Conservation (phyloP, 2,797 vertebrate species). For the Xerus rutilus region DNA sequence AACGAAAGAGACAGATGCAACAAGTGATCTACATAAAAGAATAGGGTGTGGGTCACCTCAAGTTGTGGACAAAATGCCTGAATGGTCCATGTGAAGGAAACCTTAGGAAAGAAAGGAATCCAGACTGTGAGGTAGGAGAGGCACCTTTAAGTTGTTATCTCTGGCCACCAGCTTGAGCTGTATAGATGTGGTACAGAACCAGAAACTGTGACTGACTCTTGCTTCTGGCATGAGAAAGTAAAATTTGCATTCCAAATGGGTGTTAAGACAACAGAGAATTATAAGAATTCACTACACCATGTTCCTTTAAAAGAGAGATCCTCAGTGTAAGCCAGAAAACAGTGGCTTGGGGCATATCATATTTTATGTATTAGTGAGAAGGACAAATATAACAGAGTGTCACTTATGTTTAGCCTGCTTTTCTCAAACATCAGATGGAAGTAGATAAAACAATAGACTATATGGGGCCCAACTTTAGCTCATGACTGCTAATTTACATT, state of each 20-base stretch:
- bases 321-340: not conserved
- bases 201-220: not conserved
- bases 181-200: too few species aligned
- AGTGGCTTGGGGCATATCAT: not conserved
- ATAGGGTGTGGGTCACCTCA: too few species aligned
- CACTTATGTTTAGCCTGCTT: not conserved
- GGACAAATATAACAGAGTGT: not conserved
- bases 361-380: not conserved
- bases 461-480: not conserved
- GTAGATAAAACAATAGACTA: not conserved
- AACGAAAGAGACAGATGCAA: not conserved
- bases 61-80: not conserved
- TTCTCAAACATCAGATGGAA: not conserved
- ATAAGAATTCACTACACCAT: not conserved
- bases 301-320: not conserved
- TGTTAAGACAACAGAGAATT: not conserved
- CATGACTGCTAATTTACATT: not conserved
- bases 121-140: too few species aligned
- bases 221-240: not conserved
- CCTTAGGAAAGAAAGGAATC: not conserved
- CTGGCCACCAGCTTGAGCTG: not conserved
- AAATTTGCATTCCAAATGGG: not conserved
- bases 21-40: not conserved
- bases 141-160: not conserved
- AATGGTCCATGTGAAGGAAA: not conserved